Percentiles rank a stretch among this genome's conserved stretches.
Evolutionary conservation across 2,113 vertebrate genomes (phyloP).

Genomic region (Geothlypis trichas): DNA sequence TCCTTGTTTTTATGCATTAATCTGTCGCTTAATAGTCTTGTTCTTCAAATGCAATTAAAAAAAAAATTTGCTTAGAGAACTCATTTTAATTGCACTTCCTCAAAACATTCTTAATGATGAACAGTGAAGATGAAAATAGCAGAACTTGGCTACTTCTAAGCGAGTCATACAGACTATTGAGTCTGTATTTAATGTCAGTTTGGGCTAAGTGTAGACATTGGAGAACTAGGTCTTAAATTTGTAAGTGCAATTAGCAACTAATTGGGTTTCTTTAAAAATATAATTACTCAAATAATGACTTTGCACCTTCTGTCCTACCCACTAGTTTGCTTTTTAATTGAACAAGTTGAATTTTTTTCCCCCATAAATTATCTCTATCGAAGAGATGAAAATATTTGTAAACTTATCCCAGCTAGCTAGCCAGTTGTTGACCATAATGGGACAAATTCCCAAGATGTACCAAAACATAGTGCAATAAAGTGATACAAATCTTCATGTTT

Average conservation of each 20-base stretch:
- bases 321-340: slow-evolving; percentile 35
- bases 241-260: slow-evolving; percentile 41
- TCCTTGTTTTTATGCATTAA: neutral
- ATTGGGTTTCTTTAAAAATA: neutral
- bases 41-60: slow-evolving; percentile 25
- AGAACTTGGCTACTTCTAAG: slow-evolving; percentile 2
- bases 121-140: slow-evolving; percentile 12
- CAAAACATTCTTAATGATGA: slow-evolving; percentile 8
- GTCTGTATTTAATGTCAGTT: slow-evolving; percentile 33
- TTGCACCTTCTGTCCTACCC: slow-evolving; percentile 5
- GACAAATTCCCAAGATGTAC: neutral
- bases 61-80: neutral
- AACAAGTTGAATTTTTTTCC: neutral
- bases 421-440: neutral
- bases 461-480: neutral
- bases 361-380: neutral
- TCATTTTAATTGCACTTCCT: slow-evolving; percentile 15
- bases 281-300: slow-evolving; percentile 46
- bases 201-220: neutral
- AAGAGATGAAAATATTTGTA: slow-evolving; percentile 20
- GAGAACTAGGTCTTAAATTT: slow-evolving; percentile 36
- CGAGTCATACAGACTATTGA: slow-evolving; percentile 17
- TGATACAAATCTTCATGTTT: neutral
- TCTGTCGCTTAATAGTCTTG: neutral
- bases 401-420: neutral